Conservation (phyloP, 1,140 invertebrate species). For the Ceratosolen solmsi region DNA sequence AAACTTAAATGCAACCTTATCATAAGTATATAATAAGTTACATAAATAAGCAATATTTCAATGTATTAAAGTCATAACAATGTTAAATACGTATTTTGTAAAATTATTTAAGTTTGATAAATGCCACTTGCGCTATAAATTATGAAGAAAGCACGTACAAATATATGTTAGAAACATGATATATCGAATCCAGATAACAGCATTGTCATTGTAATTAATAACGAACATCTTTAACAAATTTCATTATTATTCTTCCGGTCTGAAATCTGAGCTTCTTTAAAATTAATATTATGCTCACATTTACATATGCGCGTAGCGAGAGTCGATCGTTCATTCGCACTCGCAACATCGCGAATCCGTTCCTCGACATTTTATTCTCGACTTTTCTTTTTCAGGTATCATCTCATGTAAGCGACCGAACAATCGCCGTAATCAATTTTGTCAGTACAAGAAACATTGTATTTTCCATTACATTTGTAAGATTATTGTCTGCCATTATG, state of each 20-base stretch:
- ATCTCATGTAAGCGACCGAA: background rate
- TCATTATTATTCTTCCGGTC: background rate
- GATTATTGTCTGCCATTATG: background rate
- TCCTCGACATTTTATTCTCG: background rate
- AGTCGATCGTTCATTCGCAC: background rate
- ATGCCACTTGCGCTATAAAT: background rate
- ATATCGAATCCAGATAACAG: background rate
- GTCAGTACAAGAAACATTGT: background rate
- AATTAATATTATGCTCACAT: background rate
- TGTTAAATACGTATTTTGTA: too few relatives aligned
- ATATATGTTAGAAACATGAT: background rate
- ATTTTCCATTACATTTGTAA: background rate
- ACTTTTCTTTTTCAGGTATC: background rate
- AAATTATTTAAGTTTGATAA: background rate
- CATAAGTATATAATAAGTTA: too few relatives aligned
- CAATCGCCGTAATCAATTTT: background rate
- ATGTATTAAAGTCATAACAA: too few relatives aligned
- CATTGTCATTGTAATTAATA: background rate
- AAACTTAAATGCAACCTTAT: too few relatives aligned
- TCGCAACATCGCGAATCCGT: background rate
- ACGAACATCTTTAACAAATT: background rate
- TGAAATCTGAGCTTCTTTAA: background rate
- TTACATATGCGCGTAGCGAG: background rate
- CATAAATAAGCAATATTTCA: too few relatives aligned
- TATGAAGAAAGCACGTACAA: background rate